Base-by-base conservation (phyloP, 2,888 invertebrate genomes). In the Gari tellinella region DNA sequence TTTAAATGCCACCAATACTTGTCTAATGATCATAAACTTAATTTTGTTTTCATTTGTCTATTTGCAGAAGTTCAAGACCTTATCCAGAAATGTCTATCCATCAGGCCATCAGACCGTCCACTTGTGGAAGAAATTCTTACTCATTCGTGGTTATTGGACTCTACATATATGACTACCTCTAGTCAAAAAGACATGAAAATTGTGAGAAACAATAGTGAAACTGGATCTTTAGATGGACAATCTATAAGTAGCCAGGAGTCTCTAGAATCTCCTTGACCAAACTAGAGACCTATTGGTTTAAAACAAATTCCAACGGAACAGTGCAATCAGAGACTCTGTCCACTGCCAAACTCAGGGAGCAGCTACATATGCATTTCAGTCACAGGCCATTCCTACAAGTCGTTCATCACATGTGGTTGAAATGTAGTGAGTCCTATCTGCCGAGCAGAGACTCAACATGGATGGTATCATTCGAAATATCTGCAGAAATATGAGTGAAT, bases 1-100 rank as follows among this genome's bases (percentile, higher is more conserved):
- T n/a, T n/a, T n/a, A n/a, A n/a, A n/a, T n/a, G n/a, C n/a, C n/a
- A n/a, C n/a, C n/a, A n/a, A n/a, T n/a, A n/a, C n/a, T n/a, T n/a
- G n/a, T n/a, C n/a, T n/a, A n/a, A n/a, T n/a, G n/a, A n/a, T 31
- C 31, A 31, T 31, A 7, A 7, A 7, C 31, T 31, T 31, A 31
- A 31, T 31, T 31, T 45, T 43, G 3, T n/a, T 26, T n/a, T 31
- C 19, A 21, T n/a, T 14, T 19, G 26, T 49, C 8, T n/a, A 23
- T 17, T 90, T 91, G 31, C 91, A 92, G 94, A 93, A 81, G 94
- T 93, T 84, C 92, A 93, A 88, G 93, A 94, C 81, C 89, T 94
- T 69, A 94, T 94, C 82, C 87, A 90, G 53, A 91, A 91, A 80
- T 94, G 94, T 85, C 91, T 94, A 63, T 88, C 92, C 55, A 86